These are phyloP conservation scores for Hoplostethus mediterraneus DNA, from an alignment of 2,797 vertebrate genomes.

Conservation along the genomic window DNA sequence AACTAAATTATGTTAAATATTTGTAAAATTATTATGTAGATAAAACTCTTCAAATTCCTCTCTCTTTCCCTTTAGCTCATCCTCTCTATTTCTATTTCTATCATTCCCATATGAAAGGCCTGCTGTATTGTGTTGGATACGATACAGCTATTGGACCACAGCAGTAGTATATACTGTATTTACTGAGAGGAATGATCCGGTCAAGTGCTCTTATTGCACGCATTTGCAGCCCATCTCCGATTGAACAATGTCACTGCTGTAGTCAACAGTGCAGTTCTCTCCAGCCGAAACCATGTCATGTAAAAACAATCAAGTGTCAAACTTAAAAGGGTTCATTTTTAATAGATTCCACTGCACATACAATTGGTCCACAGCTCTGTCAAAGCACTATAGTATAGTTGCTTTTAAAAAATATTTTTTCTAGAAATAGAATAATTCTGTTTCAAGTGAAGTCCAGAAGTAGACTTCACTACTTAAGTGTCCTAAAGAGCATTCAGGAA, in stretches of 20 bases:
- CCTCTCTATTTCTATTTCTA: not conserved
- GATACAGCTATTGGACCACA: slow-evolving; percentile 7
- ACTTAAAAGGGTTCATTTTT: slow-evolving; percentile 72
- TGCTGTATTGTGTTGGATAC: not conserved
- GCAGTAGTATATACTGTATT: slow-evolving; percentile 15
- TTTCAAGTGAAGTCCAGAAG: slow-evolving; percentile 21
- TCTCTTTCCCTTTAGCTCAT: not conserved
- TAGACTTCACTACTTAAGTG: not conserved
- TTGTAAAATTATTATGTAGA: not conserved
- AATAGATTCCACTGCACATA: slow-evolving; percentile 58
- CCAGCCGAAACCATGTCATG: slow-evolving; percentile 50
- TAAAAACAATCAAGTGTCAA: slow-evolving; percentile 61
- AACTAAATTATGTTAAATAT: too few species aligned
- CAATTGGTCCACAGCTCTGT: slow-evolving; percentile 39
- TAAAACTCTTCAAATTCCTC: not conserved
- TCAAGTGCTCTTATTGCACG: slow-evolving; percentile 50
- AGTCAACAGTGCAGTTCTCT: slow-evolving; percentile 34
- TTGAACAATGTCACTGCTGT: slow-evolving; percentile 34
- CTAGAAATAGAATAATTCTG: slow-evolving; percentile 22
- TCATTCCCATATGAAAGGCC: not conserved
- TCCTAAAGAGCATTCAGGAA: slow-evolving; percentile 6
- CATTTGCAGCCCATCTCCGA: slow-evolving; percentile 44
- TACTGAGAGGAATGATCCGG: slow-evolving; percentile 37
- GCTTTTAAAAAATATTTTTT: slow-evolving; percentile 40
- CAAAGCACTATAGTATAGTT: slow-evolving; percentile 55